Conservation (phyloP, 2,888 invertebrate species). For the Lasioglossum zephyrum region DNA sequence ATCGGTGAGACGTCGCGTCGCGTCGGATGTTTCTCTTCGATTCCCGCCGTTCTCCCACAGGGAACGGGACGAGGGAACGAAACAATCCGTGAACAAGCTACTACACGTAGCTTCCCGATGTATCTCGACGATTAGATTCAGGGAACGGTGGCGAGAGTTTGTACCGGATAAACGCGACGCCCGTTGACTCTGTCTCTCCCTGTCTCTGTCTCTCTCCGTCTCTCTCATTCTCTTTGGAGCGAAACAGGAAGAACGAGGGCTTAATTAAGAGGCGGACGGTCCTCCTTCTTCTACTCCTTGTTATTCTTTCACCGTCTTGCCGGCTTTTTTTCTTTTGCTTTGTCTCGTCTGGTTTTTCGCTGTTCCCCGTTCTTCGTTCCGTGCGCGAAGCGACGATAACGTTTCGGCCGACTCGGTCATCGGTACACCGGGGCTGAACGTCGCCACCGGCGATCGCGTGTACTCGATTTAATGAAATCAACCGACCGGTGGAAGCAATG, state of each 20-base stretch:
- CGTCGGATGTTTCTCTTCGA: slow-evolving; percentile 36
- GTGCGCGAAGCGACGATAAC: not conserved
- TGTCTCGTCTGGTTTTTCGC: not conserved
- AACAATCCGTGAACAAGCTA: slow-evolving; percentile 73
- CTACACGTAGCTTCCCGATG: slow-evolving; percentile 69
- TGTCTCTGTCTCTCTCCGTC: not conserved
- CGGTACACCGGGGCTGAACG: not conserved
- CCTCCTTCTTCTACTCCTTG: slow-evolving; percentile 6
- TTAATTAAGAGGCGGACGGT: slow-evolving; percentile 51
- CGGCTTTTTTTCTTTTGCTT: not conserved
- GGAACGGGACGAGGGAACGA: slow-evolving; percentile 53
- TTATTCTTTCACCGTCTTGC: not conserved
- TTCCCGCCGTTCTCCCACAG: slow-evolving; percentile 41
- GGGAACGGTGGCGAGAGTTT: slow-evolving; percentile 61
- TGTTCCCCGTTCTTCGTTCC: not conserved
- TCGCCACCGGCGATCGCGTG: slow-evolving; percentile 6
- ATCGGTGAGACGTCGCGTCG: not conserved
- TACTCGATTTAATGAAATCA: slow-evolving; percentile 1
- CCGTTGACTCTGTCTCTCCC: not conserved
- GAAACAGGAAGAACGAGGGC: slow-evolving; percentile 30
- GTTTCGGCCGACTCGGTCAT: slow-evolving; percentile 12
- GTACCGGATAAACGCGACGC: slow-evolving; percentile 59
- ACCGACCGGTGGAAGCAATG: not conserved
- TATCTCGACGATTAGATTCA: slow-evolving; percentile 68
- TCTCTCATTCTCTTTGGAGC: not conserved